Conservation (phyloP, 2,797 vertebrate genomes). For the Mormyrops attenuatus region DNA sequence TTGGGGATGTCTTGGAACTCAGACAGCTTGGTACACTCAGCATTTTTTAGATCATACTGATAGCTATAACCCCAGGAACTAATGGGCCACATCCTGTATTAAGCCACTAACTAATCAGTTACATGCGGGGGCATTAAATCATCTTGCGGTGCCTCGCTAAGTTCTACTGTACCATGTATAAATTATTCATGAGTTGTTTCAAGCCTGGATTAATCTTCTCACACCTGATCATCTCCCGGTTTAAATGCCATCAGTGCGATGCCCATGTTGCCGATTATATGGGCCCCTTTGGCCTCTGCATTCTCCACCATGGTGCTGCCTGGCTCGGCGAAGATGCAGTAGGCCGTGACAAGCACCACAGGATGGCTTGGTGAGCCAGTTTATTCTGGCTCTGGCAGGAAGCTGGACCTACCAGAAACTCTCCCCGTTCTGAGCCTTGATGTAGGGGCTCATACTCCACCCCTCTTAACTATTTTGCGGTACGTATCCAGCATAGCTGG, state of each 20-base stretch:
- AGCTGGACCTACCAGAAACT: background rate
- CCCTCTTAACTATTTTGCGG: background rate
- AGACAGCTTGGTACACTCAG: background rate
- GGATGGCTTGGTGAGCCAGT: background rate
- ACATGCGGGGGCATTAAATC: conserved; percentile 19
- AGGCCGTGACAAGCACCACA: background rate
- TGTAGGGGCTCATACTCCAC: background rate
- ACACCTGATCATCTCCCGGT: background rate
- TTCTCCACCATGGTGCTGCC: background rate
- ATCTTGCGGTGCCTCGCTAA: background rate
- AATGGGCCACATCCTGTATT: conserved; percentile 2
- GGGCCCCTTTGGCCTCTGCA: background rate
- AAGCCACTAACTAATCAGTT: conserved; percentile 16
- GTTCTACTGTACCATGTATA: background rate
- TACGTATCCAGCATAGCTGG: background rate
- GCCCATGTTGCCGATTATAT: background rate
- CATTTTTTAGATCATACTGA: background rate
- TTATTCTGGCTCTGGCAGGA: background rate
- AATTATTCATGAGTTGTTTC: conserved; percentile 15
- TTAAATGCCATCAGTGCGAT: background rate
- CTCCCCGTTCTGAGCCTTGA: background rate
- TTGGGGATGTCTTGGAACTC: background rate
- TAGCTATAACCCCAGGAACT: background rate
- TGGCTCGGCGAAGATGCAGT: background rate
- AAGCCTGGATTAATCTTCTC: conserved; percentile 13